Conservation (phyloP, 2,888 invertebrate species). For the Phrixothrix hirtus region DNA sequence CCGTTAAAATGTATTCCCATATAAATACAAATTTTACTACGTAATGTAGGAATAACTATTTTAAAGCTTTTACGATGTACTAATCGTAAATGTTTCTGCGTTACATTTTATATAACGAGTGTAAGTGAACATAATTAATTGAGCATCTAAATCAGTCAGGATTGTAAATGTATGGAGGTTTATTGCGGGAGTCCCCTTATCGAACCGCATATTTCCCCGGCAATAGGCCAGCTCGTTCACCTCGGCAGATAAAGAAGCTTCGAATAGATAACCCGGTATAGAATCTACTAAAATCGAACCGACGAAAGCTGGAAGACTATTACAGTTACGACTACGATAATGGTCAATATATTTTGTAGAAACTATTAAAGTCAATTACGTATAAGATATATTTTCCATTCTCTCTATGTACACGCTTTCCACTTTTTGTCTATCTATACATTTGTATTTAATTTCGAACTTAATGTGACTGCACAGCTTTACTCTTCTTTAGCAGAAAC, state of each 20-base stretch:
- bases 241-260: conserved; percentile 24
- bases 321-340: conserved; percentile 24
- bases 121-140: conserved; percentile 23
- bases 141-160: conserved; percentile 26
- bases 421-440: conserved; percentile 7
- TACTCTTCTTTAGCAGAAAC: conserved; percentile 85
- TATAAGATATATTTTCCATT: conserved; percentile 22
- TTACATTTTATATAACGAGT: conserved; percentile 18
- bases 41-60: conserved; percentile 22
- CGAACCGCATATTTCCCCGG: conserved; percentile 25
- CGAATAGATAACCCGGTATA: conserved; percentile 24
- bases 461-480: conserved; percentile 52
- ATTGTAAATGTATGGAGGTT: conserved; percentile 29
- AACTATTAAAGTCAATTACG: conserved; percentile 33
- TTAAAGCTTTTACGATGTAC: conserved; percentile 27
- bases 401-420: conserved; percentile 4
- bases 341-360: conserved; percentile 27
- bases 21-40: conserved; percentile 25
- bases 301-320: conserved; percentile 26
- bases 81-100: conserved; percentile 23
- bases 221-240: conserved; percentile 22
- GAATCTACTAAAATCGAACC: conserved; percentile 22
- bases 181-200: conserved; percentile 25
- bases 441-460: conserved; percentile 18
- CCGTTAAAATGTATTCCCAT: conserved; percentile 11